Percentiles rank a stretch among this genome's conserved stretches.
Conservation (phyloP, 1,140 invertebrate species). For the Euwallacea fornicatus region DNA sequence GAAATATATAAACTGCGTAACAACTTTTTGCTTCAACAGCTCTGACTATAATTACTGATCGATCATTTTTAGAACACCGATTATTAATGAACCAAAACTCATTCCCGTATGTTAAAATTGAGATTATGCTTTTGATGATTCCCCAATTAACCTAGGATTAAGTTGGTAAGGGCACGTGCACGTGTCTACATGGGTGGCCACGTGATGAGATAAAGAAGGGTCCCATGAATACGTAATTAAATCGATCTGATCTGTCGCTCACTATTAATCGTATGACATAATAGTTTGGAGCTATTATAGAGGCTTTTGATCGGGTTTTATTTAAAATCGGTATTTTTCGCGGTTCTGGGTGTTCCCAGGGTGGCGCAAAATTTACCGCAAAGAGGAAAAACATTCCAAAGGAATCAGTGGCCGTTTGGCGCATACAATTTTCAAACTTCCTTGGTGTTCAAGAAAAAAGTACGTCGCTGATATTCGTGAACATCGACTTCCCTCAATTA, state of each 20-base stretch:
- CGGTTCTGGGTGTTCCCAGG: too few relatives aligned
- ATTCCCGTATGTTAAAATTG: background rate
- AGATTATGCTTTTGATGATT: constrained; percentile 17
- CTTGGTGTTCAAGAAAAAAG: too few relatives aligned
- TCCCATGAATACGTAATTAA: constrained; percentile 38
- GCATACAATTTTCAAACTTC: too few relatives aligned
- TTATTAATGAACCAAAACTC: background rate
- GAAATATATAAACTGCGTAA: background rate
- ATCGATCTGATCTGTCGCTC: constrained; percentile 34
- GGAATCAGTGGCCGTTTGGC: too few relatives aligned
- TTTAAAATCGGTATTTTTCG: too few relatives aligned
- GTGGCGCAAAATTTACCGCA: too few relatives aligned
- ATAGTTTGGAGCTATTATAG: too few relatives aligned
- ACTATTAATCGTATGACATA: too few relatives aligned
- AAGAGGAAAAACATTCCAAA: too few relatives aligned
- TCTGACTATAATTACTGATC: background rate
- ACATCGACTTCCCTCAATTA: too few relatives aligned
- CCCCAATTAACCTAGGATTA: constrained; percentile 39
- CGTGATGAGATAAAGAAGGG: constrained; percentile 35
- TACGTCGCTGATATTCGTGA: too few relatives aligned
- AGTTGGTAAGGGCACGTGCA: constrained; percentile 26
- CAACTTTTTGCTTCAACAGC: background rate
- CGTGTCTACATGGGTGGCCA: constrained; percentile 39
- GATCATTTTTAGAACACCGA: background rate
- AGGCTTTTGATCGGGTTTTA: too few relatives aligned